Base-by-base conservation (phyloP, 2,797 vertebrate species). In the Melanotaenia nigrans region DNA sequence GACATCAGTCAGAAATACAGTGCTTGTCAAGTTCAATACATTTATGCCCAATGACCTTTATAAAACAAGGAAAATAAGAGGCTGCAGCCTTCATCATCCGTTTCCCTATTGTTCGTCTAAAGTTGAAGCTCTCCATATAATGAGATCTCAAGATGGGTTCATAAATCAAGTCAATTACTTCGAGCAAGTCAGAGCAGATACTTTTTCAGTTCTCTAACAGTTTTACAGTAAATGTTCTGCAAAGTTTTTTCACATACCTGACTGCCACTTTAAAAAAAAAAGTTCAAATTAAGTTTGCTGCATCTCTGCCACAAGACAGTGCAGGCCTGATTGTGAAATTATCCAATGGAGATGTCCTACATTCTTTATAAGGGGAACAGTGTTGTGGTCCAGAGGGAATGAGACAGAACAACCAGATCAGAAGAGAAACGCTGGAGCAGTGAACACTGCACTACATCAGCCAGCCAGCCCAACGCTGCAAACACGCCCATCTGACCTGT, bases 161-260 rank as follows among this genome's bases (percentile, higher is more conserved):
- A 71, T 87, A 72, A 89, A 85, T 87, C 78, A 85, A 78, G 78
- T 78, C 83, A 91, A 91, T 87, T 86, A 90, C 88, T 84, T 75
- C 81, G 80, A 72, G 75, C 51, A 73, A 83, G 85, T 86, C 88
- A 83, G 69, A 74, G 64, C 60, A 68, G 83, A 85, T 87, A 73
- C 51, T 82, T 77, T 73, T 78, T 66, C 76, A 71, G 72, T 70
- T 73, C 69, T 70, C 57, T 33, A 71, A 72, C 71, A 78, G 68
- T 53, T 86, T 85, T 83, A 51, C 32, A 60, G 65, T 55, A 78
- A 85, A 83, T 64, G 80, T 69, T 68, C 80, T 72, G 76, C 49
- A 71, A 79, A 75, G 67, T 82, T 72, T 33, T 49, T 55, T 63
- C 70, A 83, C 70, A 63, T 64, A 70, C 25, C 68, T 62, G 71